Conservation (phyloP, 2,113 vertebrate species). For the Tetrao urogallus region DNA sequence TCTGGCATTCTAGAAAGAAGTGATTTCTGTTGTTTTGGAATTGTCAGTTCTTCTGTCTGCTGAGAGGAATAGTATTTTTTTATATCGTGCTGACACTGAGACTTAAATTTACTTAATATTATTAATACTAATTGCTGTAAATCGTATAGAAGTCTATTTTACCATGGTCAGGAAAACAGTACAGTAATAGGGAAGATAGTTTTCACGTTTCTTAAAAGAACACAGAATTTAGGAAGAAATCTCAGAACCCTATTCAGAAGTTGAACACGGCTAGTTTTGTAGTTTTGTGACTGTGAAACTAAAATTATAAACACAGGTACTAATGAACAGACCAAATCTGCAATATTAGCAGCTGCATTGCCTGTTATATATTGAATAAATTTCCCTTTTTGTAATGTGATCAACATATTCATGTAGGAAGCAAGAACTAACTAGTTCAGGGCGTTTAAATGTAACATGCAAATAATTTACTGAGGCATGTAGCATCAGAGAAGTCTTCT, state of each 20-base stretch:
- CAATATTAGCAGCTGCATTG: not conserved
- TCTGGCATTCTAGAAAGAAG: not conserved
- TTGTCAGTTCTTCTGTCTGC: fast-evolving
- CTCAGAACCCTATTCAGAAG: not conserved
- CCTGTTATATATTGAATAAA: not conserved
- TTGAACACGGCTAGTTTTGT: not conserved
- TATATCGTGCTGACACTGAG: not conserved
- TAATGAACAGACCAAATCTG: not conserved
- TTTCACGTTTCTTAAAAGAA: not conserved
- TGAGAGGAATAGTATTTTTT: not conserved
- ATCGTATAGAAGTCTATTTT: not conserved
- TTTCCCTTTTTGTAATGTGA: not conserved
- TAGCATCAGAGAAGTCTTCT: not conserved
- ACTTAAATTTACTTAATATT: not conserved
- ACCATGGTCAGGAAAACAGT: not conserved
- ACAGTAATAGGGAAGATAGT: not conserved
- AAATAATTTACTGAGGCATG: not conserved
- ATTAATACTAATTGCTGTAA: not conserved
- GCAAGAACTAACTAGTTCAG: not conserved
- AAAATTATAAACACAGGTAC: not conserved
- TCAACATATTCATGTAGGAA: not conserved
- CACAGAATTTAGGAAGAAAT: not conserved
- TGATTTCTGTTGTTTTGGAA: not conserved
- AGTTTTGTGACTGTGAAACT: not conserved
- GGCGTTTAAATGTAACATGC: not conserved